These are phyloP conservation scores for Latrodectus hesperus DNA, from an alignment of 2,888 invertebrate genomes.

Conservation along the genomic window DNA sequence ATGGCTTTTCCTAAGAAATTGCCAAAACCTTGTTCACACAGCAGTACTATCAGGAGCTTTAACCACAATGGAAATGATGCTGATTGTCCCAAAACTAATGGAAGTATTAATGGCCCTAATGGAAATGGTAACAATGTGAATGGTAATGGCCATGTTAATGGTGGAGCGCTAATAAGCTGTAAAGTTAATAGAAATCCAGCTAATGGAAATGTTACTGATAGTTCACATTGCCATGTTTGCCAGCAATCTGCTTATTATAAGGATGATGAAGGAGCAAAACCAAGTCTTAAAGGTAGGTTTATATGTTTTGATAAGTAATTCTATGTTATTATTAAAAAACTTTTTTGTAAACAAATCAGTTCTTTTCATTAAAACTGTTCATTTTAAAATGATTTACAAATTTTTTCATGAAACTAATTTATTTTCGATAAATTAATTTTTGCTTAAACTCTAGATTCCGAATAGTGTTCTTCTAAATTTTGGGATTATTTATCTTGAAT, in stretches of 20 bases:
- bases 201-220: not conserved
- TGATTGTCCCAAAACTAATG: constrained; percentile 28
- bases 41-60: constrained; percentile 71
- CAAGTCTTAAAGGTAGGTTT: constrained; percentile 45
- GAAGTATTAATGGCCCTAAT: constrained; percentile 28
- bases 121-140: not conserved
- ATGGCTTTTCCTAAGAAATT: constrained; percentile 91
- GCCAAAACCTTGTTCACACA: constrained; percentile 71
- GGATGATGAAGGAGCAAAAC: constrained; percentile 26
- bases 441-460: no score
- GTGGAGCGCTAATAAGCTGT: constrained; percentile 1
- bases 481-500: no score
- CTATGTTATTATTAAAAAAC: no score
- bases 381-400: no score
- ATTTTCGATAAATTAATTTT: no score
- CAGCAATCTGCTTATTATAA: constrained; percentile 16
- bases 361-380: no score
- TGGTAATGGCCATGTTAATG: not conserved
- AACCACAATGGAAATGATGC: constrained; percentile 70
- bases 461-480: no score
- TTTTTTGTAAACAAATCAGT: no score
- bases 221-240: constrained; percentile 35
- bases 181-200: not conserved
- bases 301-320: no score
- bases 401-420: no score